A percentile compares a stretch with the other conserved stretches of the same genome.
These are phyloP conservation scores for Nothocercus julius DNA, from an alignment of 2,113 vertebrate genomes.

Conservation along the genomic window DNA sequence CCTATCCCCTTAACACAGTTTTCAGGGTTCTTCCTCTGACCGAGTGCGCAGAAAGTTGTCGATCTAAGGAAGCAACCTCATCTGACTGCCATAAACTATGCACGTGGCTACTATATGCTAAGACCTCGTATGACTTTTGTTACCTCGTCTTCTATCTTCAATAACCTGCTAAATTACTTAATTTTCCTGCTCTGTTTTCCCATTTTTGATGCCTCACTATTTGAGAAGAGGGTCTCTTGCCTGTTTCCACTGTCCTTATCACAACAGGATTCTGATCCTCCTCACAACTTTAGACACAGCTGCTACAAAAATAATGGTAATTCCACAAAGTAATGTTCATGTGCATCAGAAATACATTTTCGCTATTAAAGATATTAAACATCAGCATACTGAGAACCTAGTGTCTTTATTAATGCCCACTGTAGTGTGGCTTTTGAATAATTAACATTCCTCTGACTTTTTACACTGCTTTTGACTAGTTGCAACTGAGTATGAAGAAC, in stretches of 20 bases:
- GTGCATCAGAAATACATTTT: background rate
- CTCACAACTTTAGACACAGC: background rate
- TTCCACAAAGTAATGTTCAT: background rate
- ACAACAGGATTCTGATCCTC: background rate
- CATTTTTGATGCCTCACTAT: background rate
- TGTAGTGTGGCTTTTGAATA: background rate
- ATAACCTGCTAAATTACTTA: background rate
- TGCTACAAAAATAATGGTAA: background rate
- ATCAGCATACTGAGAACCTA: background rate
- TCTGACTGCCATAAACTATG: background rate
- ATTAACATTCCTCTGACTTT: background rate
- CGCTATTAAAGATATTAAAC: background rate
- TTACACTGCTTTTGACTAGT: background rate
- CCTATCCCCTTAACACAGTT: background rate
- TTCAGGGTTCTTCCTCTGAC: background rate
- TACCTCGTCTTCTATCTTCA: background rate
- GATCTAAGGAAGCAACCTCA: background rate
- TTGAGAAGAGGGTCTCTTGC: background rate
- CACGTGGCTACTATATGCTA: background rate
- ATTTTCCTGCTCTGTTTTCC: background rate
- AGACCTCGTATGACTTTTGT: background rate
- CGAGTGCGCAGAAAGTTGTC: background rate
- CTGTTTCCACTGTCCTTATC: background rate
- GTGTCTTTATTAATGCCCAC: background rate
- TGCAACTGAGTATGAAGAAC: background rate